Evolutionary conservation across 2,888 invertebrate genomes (phyloP).

Genomic region (Eulithis prunata): DNA sequence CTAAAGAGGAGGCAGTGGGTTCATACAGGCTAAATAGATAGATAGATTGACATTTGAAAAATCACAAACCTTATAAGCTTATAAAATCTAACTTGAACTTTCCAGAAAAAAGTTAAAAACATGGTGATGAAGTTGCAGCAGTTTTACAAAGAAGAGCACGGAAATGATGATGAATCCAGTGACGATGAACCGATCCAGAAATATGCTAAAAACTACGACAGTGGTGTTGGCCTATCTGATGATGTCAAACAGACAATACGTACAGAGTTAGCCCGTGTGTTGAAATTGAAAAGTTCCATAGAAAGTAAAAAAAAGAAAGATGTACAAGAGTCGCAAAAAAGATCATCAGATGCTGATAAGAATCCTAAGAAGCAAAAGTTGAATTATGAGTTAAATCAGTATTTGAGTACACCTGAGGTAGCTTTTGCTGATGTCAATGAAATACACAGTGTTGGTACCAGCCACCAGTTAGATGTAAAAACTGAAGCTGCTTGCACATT

Average conservation of each 20-base stretch:
- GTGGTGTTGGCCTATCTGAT: conserved; percentile 61
- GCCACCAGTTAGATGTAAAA: conserved; percentile 55
- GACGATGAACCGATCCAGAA: conserved; percentile 76
- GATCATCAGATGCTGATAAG: conserved; percentile 37
- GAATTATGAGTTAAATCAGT: conserved; percentile 25
- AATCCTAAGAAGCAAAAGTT: conserved; percentile 38
- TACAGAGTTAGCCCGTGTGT: conserved; percentile 59
- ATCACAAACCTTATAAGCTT: too few relatives aligned
- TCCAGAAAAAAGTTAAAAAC: conserved; percentile 63
- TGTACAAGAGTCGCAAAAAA: conserved; percentile 24
- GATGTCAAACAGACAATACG: conserved; percentile 62
- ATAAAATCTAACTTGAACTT: not conserved
- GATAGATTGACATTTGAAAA: too few relatives aligned
- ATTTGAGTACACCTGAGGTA: conserved; percentile 50
- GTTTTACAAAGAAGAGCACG: conserved; percentile 53
- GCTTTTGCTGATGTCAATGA: conserved; percentile 71
- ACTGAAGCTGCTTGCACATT: conserved; percentile 41
- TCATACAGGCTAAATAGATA: too few relatives aligned
- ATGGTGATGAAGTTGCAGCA: conserved; percentile 60
- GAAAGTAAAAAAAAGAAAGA: conserved; percentile 28
- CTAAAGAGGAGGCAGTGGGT: too few relatives aligned
- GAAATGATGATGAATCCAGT: conserved; percentile 49
- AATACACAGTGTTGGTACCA: conserved; percentile 39
- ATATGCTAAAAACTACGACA: conserved; percentile 62
- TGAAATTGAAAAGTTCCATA: conserved; percentile 33